Evolutionary conservation across 2,888 invertebrate genomes (phyloP).

Genomic region (Orgyia antiqua): DNA sequence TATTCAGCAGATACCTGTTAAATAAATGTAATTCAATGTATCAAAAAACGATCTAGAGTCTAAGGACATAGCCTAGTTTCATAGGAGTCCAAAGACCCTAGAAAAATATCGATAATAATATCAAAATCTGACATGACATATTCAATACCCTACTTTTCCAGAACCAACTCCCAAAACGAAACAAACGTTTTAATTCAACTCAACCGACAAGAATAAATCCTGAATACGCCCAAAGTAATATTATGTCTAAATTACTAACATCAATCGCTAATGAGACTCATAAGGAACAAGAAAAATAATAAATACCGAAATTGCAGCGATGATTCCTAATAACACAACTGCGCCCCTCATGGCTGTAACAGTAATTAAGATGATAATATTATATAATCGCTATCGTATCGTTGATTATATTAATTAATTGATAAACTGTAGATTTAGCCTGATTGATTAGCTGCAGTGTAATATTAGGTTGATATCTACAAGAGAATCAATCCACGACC

Average conservation of each 20-base stretch:
- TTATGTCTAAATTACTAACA: neutral
- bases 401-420: neutral
- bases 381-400: too few species aligned
- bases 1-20: constrained; percentile 18
- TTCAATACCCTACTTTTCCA: too few species aligned
- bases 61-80: neutral
- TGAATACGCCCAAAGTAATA: too few species aligned
- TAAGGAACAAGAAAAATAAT: too few species aligned
- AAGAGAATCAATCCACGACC: too few species aligned
- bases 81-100: too few species aligned
- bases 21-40: neutral
- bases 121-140: too few species aligned
- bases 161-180: too few species aligned
- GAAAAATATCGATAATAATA: too few species aligned
- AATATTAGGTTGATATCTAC: too few species aligned
- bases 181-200: neutral
- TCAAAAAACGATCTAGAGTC: neutral
- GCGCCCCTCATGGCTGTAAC: constrained; percentile 23
- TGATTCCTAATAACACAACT: constrained; percentile 29
- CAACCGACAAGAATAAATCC: neutral
- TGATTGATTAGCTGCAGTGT: too few species aligned
- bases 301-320: constrained; percentile 33
- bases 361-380: neutral
- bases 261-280: neutral
- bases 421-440: neutral